Conservation (phyloP, 2,888 invertebrate genomes). For the Volucella inanis region DNA sequence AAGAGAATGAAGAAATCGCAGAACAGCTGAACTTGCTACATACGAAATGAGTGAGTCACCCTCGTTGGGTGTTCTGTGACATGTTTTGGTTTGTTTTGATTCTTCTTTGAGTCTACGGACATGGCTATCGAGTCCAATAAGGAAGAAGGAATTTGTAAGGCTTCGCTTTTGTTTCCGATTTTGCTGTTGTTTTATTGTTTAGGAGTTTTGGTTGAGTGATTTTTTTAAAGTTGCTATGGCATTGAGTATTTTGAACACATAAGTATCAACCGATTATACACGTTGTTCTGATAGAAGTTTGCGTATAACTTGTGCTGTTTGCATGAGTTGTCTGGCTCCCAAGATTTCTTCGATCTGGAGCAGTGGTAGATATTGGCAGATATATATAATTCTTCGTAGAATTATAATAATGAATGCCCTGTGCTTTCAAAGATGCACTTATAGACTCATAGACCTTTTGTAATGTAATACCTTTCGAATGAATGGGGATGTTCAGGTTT, state of each 20-base stretch:
- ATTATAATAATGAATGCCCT: too few species aligned
- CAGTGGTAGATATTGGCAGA: too few species aligned
- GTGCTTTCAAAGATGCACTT: too few species aligned
- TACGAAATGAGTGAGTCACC: conserved; percentile 40
- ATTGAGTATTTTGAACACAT: conserved; percentile 6
- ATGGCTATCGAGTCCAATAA: neutral
- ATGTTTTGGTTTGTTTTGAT: conserved; percentile 40
- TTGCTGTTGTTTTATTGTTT: conserved; percentile 1
- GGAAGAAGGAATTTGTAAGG: conserved; percentile 4
- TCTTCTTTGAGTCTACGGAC: neutral
- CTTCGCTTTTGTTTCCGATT: conserved; percentile 4
- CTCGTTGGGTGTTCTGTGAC: conserved; percentile 22
- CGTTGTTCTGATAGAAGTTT: neutral
- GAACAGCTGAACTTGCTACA: conserved; percentile 23
- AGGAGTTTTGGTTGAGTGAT: conserved; percentile 38
- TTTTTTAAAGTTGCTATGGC: conserved; percentile 35
- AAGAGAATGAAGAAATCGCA: neutral
- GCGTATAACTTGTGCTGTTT: neutral
- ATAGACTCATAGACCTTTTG: too few species aligned
- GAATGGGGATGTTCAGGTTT: too few species aligned
- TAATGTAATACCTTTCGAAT: too few species aligned
- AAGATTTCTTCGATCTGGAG: too few species aligned
- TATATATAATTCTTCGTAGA: too few species aligned
- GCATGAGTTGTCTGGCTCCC: too few species aligned
- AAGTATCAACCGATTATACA: too few species aligned